These are phyloP conservation scores for Scaptomyza flava DNA, from an alignment of 2,888 invertebrate genomes.

Conservation along the genomic window DNA sequence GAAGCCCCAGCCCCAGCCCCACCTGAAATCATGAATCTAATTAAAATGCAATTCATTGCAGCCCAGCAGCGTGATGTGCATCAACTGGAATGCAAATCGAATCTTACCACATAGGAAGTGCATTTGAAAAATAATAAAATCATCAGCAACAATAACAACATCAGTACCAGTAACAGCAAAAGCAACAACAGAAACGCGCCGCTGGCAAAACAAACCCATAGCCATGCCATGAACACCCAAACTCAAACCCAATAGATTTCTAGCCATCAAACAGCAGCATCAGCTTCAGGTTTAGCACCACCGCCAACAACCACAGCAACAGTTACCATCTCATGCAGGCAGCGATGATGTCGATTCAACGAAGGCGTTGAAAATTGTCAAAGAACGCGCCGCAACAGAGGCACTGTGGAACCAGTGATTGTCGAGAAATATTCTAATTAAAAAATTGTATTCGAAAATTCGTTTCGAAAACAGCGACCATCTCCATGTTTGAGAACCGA, in stretches of 20 bases:
- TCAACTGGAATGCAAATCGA: constrained; percentile 76
- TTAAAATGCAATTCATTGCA: constrained; percentile 78
- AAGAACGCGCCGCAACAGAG: constrained; percentile 73
- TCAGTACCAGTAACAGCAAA: constrained; percentile 23
- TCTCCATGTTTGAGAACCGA: no score
- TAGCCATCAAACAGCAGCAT: constrained; percentile 74
- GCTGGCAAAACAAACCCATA: constrained; percentile 69
- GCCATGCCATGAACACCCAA: constrained; percentile 46
- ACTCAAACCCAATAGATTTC: constrained; percentile 37
- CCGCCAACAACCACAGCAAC: constrained; percentile 42
- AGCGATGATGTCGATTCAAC: constrained; percentile 60
- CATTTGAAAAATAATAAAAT: constrained; percentile 74
- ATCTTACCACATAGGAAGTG: constrained; percentile 80
- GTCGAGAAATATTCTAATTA: neutral
- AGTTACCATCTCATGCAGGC: constrained; percentile 77
- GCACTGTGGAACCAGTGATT: constrained; percentile 50
- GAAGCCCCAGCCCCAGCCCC: constrained; percentile 36
- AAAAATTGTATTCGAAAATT: no score
- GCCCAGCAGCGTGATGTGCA: constrained; percentile 61
- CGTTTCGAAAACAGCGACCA: no score
- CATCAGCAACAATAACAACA: constrained; percentile 63
- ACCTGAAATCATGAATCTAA: constrained; percentile 73
- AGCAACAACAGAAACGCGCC: constrained; percentile 41
- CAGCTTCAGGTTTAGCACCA: constrained; percentile 36
- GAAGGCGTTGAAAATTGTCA: constrained; percentile 81